Conservation (phyloP, 2,888 invertebrate species). For the Eulithis prunata region DNA sequence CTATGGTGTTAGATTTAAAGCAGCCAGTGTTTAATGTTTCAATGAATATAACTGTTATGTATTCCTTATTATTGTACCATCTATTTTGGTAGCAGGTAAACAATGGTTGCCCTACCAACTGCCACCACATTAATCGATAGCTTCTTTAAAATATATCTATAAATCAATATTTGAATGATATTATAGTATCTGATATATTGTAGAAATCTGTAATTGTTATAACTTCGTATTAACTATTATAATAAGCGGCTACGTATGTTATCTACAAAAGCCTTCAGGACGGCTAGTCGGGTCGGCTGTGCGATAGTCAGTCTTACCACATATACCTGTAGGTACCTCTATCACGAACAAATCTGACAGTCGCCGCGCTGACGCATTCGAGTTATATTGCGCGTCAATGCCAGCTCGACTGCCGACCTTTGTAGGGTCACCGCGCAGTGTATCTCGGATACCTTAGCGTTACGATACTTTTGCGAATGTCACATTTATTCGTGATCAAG, state of each 20-base stretch:
- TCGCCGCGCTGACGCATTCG: no score
- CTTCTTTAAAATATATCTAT: slow-evolving; percentile 6
- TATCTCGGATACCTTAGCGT: no score
- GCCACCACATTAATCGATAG: slow-evolving; percentile 21
- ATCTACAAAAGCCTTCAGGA: slow-evolving; percentile 78
- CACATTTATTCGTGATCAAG: no score
- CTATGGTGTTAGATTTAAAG: slow-evolving; percentile 9
- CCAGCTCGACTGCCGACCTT: no score
- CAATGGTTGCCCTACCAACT: background rate
- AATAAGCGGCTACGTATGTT: slow-evolving; percentile 76
- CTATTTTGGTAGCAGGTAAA: no score
- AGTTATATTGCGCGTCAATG: no score
- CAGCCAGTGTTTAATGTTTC: slow-evolving; percentile 4
- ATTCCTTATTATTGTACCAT: no score
- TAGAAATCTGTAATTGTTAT: slow-evolving; percentile 38
- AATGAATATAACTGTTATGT: background rate
- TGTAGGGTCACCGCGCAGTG: no score
- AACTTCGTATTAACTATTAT: slow-evolving; percentile 64
- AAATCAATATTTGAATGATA: slow-evolving; percentile 27
- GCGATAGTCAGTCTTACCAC: slow-evolving; percentile 32
- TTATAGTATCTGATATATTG: slow-evolving; percentile 29
- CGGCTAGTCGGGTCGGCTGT: slow-evolving; percentile 73
- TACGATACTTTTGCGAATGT: no score
- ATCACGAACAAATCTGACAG: no score
- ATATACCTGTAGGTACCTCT: no score